A percentile compares a stretch with the other conserved stretches of the same genome.
These are phyloP conservation scores for Holotrichia oblita DNA, from an alignment of 1,140 invertebrate genomes.

Conservation along the genomic window DNA sequence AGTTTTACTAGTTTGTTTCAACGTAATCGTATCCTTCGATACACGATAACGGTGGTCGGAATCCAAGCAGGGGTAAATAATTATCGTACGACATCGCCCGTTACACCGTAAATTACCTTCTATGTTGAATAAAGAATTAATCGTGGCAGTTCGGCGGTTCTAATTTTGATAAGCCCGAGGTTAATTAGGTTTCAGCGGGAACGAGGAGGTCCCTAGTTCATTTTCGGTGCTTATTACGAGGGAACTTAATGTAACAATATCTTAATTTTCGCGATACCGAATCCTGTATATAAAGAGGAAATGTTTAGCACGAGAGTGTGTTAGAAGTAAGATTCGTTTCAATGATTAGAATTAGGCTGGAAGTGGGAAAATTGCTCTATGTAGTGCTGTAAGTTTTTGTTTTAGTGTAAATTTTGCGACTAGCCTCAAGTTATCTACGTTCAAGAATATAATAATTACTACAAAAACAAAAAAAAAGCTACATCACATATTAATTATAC, in stretches of 20 bases:
- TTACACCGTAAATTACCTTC: neutral
- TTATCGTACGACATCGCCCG: neutral
- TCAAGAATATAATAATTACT: no score
- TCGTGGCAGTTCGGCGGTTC: constrained; percentile 8
- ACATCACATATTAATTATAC: no score
- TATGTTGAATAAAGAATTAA: constrained; percentile 22
- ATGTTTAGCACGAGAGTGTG: neutral
- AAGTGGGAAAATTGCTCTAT: no score
- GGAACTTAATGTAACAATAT: neutral
- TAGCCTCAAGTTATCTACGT: no score
- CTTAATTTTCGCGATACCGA: neutral
- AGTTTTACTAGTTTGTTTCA: no score
- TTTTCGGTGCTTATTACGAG: constrained; percentile 13
- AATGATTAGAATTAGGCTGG: neutral
- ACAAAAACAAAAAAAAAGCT: no score
- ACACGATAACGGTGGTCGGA: no score
- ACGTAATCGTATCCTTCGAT: no score
- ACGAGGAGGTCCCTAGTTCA: neutral
- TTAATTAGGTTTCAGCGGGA: constrained; percentile 15
- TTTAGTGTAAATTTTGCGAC: no score
- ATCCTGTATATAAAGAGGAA: neutral
- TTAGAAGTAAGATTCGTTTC: neutral
- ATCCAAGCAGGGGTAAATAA: neutral
- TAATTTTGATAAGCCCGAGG: constrained; percentile 27
- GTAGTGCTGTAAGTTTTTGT: no score